Base-by-base conservation (phyloP, 2,888 invertebrate genomes). In the Drosophila prolongata region DNA sequence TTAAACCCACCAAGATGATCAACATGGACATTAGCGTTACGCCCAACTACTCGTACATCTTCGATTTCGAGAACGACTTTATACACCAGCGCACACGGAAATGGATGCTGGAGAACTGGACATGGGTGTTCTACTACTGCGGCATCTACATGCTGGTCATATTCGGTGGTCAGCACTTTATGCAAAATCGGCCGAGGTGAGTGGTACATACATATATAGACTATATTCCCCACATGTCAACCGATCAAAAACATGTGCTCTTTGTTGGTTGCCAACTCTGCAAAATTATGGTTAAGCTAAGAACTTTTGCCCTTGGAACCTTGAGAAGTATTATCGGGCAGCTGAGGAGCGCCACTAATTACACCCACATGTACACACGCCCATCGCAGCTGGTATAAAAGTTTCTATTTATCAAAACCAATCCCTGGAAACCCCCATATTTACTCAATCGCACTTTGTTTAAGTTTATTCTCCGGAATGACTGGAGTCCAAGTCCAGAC, bases 71-170 rank as follows among this genome's bases (percentile, higher is more conserved):
- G 93, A 96, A 96, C 91, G 96, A 97, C 91, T 99, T 98, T 93
- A 96, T 97, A 90, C 97, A 98, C 91, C 95, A 96, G 89, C 95
- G 96, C 84, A 97, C 97, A 85, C 95, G 96, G 91, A 95, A 95
- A 93, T 99, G 98, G 98, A 99, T 99, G 98, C 95, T 96, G 80
- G 95, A 97, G 89, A 97, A 99, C 93, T 99, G 99, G 99, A 97
- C 97, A 65, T 95, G 96, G 91, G 97, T 97, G 61, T 97, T 98
- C 93, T 97, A 98, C 80, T 94, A 93, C 61, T 95, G 96, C 77
- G 97, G 97, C 77, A 94, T 96, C 79, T 99, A 99, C 92, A 97
- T 99, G 95, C 94, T 97, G 75, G 94, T 98, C 75, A 97, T 99
- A 89, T 99, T 98, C 92, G 96, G 96, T 76, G 98, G 98, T 50